Evolutionary conservation across 2,888 invertebrate species (phyloP), one percentile per base, ranked within the genome.

Genomic region (Caenorhabditis macrosperma): DNA sequence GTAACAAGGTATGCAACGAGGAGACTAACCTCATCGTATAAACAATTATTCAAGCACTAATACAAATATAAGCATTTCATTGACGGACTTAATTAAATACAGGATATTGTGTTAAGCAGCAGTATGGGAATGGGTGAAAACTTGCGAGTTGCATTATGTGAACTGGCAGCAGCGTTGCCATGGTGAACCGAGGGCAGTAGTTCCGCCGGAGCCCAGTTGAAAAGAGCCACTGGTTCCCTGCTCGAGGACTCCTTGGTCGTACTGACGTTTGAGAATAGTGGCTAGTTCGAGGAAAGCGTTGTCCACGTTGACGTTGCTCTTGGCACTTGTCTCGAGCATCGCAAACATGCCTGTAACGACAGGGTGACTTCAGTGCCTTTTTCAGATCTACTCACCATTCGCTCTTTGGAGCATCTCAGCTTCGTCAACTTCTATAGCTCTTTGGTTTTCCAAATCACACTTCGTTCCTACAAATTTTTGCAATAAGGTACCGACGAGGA

Each of bases 251-350:
- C 86, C 85, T 61, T 83, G 83, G 55, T 88, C 89, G 64, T 87
- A 89, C 30, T 85, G 85, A 17, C 81, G 74, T 93, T 96, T 96
- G 78, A 96, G 92, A 92, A 95, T 95, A 60, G 94, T 94, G 68
- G 96, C 96, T 90, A 96, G 92, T 90, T 94, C 94, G 78, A 94
- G 93, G 92, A 96, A 96, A 82, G 95, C 94, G 87, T 95, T 94
- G 91, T 96, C 96, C 85, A 96, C 94, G 92, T 96, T 95, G 60
- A 94, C 94, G 90, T 96, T 96, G 88, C 95, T 61, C 52, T 86
- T 86, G 2, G 86, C 84, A 50, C 82, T 82, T 4, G 86, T 86
- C 41, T 90, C 90, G n/a, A 90, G 52, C 57, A 85, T 85, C 12
- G 83, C 67, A 9, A 88, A 81, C 90, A 90, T 86, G 46, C 86